Evolutionary conservation across 2,888 invertebrate genomes (phyloP), one percentile per base, ranked within the genome.

Genomic region (Pseudeuparius sepicola): DNA sequence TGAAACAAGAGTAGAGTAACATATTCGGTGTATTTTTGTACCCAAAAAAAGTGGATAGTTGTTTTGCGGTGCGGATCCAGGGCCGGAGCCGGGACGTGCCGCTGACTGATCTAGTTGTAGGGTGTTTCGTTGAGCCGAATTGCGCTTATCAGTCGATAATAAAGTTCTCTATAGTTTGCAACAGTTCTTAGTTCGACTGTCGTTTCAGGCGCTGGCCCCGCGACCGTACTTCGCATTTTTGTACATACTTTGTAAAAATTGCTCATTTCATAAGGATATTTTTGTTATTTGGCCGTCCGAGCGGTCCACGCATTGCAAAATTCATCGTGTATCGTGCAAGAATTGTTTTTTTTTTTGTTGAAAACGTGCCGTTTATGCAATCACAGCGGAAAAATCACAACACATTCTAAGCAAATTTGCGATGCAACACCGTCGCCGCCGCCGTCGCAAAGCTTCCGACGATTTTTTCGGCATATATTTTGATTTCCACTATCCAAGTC

Each of bases 1-100:
- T 59, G 59, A 60, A 58, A 36, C 49, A 47, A 44, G 45, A 54
- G 54, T 55, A 54, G 54, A 57, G 40, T 48, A 54, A 54, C 56
- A 61, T 58, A 58, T 58, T 63, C 57, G 59, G 61, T 61, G 63
- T 62, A 63, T 63, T 62, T 63, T 63, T 63, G 61, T 63, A 62
- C 60, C 61, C 60, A 58, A 56, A 55, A 53, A 56, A n/a, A 20
- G n/a, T n/a, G n/a, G n/a, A n/a, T n/a, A n/a, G n/a, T 20, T 20
- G 20, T 7, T 20, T 20, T n/a, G 20, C 20, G 20, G 20, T 20
- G 20, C n/a, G 20, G 20, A 7, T 20, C 7, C 20, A 20, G 20
- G n/a, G 20, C n/a, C n/a, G 6, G n/a, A n/a, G n/a, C 20, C 20
- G 20, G n/a, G 20, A 20, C 20, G 20, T 20, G 20, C 54, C 51